Percentiles rank a stretch among this genome's conserved stretches.
These are phyloP conservation scores for Pelecanus crispus DNA, from an alignment of 2,113 vertebrate genomes.

Conservation along the genomic window DNA sequence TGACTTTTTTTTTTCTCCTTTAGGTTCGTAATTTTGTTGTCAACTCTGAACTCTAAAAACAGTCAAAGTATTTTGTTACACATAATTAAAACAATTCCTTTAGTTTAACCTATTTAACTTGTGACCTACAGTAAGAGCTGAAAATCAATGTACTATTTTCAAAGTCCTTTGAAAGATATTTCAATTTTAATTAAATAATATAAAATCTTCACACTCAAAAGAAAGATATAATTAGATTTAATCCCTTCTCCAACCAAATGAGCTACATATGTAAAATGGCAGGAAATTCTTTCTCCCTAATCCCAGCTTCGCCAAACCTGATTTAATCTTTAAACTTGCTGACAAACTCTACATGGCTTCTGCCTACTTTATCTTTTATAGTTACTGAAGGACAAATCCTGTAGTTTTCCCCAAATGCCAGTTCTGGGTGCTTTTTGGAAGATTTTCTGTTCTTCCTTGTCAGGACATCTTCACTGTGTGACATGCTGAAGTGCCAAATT, in stretches of 20 bases:
- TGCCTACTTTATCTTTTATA: background rate
- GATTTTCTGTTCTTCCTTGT: background rate
- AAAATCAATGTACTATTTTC: background rate
- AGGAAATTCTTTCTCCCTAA: background rate
- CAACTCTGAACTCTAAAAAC: background rate
- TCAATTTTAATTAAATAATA: background rate
- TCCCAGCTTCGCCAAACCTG: accelerated
- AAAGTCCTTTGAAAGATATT: background rate
- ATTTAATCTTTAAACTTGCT: background rate
- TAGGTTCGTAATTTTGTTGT: background rate
- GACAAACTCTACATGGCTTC: background rate
- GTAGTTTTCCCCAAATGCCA: background rate
- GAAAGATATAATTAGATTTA: background rate
- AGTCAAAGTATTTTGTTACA: background rate
- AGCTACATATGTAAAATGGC: background rate
- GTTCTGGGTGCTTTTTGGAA: background rate
- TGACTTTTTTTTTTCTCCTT: background rate
- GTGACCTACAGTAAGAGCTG: background rate
- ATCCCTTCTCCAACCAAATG: background rate
- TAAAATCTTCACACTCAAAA: background rate
- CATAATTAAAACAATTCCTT: background rate
- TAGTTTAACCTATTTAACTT: background rate
- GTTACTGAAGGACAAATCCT: background rate
- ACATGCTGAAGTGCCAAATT: background rate
- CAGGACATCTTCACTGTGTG: background rate